phyloP scores from a whole-genome alignment of 2,888 invertebrate species.

The Eudasyphora cyanicolor region DNA sequence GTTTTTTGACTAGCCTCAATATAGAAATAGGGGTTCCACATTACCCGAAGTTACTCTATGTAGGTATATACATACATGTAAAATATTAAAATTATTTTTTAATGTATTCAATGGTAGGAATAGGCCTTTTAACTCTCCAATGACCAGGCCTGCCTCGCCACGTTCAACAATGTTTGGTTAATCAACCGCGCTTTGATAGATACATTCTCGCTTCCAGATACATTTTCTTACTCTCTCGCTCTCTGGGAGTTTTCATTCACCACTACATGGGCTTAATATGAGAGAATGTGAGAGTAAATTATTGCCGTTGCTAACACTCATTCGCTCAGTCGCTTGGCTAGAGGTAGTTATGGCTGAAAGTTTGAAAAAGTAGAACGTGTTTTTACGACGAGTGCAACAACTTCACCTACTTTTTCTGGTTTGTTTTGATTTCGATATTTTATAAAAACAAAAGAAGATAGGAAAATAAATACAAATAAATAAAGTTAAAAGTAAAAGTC shows the following conservation, averaged over 20 bases:
- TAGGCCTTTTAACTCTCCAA: no score
- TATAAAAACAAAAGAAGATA: constrained; percentile 37
- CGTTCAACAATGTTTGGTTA: no score
- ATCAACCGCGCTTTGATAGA: background rate
- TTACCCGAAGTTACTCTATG: no score
- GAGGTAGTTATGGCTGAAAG: constrained; percentile 40
- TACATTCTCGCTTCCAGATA: background rate
- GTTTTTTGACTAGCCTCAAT: no score
- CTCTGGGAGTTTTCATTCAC: no score
- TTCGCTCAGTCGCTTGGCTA: background rate
- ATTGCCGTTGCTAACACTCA: constrained; percentile 40
- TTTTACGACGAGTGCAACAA: constrained; percentile 49
- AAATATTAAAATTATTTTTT: no score
- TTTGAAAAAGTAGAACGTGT: constrained; percentile 49
- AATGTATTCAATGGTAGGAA: no score
- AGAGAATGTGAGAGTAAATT: constrained; percentile 46
- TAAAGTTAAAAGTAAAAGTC: constrained; percentile 47
- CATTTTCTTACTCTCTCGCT: background rate
- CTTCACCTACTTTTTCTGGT: constrained; percentile 28
- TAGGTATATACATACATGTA: no score
- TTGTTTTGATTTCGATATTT: constrained; percentile 58
- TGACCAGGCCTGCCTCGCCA: no score
- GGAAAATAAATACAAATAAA: constrained; percentile 6
- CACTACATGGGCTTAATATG: background rate
- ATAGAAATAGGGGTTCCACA: no score